phyloP scores from a whole-genome alignment of 2,113 vertebrate genomes.

The Nothobranchius furzeri region DNA sequence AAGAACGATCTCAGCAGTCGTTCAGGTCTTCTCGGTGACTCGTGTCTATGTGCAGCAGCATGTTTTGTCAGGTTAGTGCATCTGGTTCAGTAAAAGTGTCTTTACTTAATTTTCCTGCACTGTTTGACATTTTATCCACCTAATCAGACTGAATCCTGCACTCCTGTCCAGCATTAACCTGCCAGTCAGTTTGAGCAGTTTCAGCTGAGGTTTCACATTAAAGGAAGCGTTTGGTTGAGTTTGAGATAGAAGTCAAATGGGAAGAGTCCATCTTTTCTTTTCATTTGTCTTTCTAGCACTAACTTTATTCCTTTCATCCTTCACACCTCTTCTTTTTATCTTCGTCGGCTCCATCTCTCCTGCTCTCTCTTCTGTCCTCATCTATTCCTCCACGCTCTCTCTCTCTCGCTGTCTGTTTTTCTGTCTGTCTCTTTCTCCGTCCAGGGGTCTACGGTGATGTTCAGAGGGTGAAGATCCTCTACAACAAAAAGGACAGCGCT shows the following conservation, averaged over 20 bases:
- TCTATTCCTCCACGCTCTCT: slow-evolving; percentile 65
- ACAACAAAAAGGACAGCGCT: slow-evolving; percentile 99
- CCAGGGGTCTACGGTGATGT: slow-evolving; percentile 98
- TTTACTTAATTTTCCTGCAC: not conserved
- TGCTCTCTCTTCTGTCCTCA: slow-evolving; percentile 70
- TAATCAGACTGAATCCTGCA: slow-evolving; percentile 13
- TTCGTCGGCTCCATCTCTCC: slow-evolving; percentile 77
- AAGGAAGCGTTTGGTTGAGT: slow-evolving; percentile 28
- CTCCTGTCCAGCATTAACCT: not conserved
- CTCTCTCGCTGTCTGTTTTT: slow-evolving; percentile 37
- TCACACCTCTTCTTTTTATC: slow-evolving; percentile 73
- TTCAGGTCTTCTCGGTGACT: not conserved
- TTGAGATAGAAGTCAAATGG: slow-evolving; percentile 58
- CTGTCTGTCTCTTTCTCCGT: slow-evolving; percentile 65
- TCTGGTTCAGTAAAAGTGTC: slow-evolving; percentile 17
- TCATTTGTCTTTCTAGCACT: slow-evolving; percentile 83
- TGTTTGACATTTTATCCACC: slow-evolving; percentile 7
- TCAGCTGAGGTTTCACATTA: slow-evolving; percentile 21
- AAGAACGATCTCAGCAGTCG: not conserved
- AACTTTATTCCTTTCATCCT: slow-evolving; percentile 80
- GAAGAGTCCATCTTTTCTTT: slow-evolving; percentile 69
- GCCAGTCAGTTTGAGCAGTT: slow-evolving; percentile 5
- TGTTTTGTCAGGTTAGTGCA: slow-evolving; percentile 10
- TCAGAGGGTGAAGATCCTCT: slow-evolving; percentile 99
- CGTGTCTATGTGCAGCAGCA: slow-evolving; percentile 5